These are phyloP conservation scores for Melanchra persicariae DNA, from an alignment of 2,888 invertebrate species.

Conservation along the genomic window DNA sequence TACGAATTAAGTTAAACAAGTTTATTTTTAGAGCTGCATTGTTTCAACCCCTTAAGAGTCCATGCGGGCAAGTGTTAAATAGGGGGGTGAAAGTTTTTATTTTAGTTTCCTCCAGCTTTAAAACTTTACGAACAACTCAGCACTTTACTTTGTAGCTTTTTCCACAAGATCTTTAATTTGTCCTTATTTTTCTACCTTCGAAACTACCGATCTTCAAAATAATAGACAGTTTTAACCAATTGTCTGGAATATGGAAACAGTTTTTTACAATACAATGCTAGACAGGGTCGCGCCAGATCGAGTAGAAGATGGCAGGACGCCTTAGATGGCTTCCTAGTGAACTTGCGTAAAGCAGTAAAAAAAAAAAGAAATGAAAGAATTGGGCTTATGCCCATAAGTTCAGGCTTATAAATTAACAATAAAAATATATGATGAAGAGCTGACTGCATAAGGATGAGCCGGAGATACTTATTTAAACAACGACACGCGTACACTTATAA, in stretches of 20 bases:
- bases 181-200: neutral
- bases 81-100: neutral
- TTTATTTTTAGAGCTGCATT: constrained; percentile 9
- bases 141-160: neutral
- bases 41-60: constrained; percentile 9
- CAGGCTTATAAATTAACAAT: no score
- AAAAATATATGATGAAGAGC: no score
- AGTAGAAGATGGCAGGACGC: no score
- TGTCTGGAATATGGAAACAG: neutral
- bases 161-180: no score
- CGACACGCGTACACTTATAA: no score
- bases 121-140: neutral
- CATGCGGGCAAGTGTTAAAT: neutral
- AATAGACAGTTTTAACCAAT: neutral
- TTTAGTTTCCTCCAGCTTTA: neutral
- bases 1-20: neutral
- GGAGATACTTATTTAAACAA: no score
- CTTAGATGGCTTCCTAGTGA: no score
- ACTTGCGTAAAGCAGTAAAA: no score
- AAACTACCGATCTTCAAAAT: neutral
- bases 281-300: no score
- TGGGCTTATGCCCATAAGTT: no score
- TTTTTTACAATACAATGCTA: neutral
- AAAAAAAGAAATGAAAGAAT: no score
- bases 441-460: no score